Conservation (phyloP, 2,888 invertebrate genomes). For the Chrysolina americana region DNA sequence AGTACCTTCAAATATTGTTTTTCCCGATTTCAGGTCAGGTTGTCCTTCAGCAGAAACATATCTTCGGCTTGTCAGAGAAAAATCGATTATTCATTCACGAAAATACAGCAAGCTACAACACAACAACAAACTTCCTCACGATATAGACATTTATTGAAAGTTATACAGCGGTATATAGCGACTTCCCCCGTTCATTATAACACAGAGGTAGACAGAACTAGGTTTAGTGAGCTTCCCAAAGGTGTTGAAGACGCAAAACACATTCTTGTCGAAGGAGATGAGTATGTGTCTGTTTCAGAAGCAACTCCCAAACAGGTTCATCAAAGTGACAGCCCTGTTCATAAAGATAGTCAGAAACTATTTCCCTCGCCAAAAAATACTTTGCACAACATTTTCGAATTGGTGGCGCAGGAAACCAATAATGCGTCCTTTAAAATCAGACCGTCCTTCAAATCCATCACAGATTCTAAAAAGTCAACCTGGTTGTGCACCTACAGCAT, state of each 20-base stretch:
- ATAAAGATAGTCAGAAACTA: slow-evolving; percentile 28
- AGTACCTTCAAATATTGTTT: neutral
- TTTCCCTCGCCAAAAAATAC: slow-evolving; percentile 70
- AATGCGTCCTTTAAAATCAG: slow-evolving; percentile 63
- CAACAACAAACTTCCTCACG: neutral
- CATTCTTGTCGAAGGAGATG: neutral
- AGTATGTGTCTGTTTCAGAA: neutral
- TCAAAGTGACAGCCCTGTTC: neutral
- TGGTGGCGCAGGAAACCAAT: slow-evolving; percentile 69
- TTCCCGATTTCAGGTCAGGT: neutral
- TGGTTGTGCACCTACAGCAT: slow-evolving; percentile 74
- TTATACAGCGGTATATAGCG: slow-evolving; percentile 3
- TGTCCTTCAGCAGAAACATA: neutral
- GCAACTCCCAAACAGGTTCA: neutral
- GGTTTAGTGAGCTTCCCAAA: neutral
- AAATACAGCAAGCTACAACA: neutral
- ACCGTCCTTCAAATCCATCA: slow-evolving; percentile 64
- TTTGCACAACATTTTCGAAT: slow-evolving; percentile 70
- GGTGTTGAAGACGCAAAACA: neutral
- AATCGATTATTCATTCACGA: slow-evolving; percentile 1
- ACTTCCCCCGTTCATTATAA: neutral
- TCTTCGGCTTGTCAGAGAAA: slow-evolving; percentile 5
- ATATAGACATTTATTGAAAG: neutral
- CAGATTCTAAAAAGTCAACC: slow-evolving; percentile 55
- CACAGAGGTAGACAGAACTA: neutral